phyloP scores from a whole-genome alignment of 1,140 invertebrate genomes.

The Caenorhabditis tropicalis region DNA sequence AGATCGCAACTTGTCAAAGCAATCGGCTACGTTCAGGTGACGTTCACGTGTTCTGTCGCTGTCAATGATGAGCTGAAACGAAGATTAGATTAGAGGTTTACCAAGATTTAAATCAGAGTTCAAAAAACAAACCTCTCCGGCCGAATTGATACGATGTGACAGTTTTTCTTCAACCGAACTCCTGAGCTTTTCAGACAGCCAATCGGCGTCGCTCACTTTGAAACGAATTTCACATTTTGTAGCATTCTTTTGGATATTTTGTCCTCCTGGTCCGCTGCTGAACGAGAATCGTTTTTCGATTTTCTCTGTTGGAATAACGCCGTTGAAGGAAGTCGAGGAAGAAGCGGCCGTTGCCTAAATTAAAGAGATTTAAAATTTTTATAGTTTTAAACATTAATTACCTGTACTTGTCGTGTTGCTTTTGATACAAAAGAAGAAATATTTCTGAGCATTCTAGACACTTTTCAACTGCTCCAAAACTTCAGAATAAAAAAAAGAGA shows the following conservation, averaged over 20 bases:
- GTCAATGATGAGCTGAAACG: constrained; percentile 53
- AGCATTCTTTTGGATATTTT: constrained; percentile 53
- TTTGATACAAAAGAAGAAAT: not conserved
- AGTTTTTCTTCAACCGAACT: constrained; percentile 7
- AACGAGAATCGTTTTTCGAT: constrained; percentile 45
- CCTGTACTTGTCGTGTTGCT: not conserved
- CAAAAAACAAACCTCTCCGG: constrained; percentile 49
- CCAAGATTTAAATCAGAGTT: not conserved
- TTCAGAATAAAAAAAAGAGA: not conserved
- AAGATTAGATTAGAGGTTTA: not conserved
- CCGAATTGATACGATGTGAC: constrained; percentile 47
- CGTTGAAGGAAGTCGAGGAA: constrained; percentile 39
- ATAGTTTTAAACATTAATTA: not conserved
- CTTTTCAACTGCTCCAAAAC: not conserved
- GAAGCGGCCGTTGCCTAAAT: not conserved
- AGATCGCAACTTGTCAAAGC: constrained; percentile 48
- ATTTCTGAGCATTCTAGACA: not conserved
- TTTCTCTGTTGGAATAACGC: constrained; percentile 32
- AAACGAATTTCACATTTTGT: constrained; percentile 53
- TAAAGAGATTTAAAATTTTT: not conserved
- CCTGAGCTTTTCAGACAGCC: constrained; percentile 22
- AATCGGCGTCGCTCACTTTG: constrained; percentile 25
- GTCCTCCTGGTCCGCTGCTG: constrained; percentile 47
- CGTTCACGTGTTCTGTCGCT: constrained; percentile 49
- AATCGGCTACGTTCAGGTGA: constrained; percentile 50